These are phyloP conservation scores for Mormoops blainvillei DNA, from an alignment of 2,113 vertebrate species.

Conservation along the genomic window DNA sequence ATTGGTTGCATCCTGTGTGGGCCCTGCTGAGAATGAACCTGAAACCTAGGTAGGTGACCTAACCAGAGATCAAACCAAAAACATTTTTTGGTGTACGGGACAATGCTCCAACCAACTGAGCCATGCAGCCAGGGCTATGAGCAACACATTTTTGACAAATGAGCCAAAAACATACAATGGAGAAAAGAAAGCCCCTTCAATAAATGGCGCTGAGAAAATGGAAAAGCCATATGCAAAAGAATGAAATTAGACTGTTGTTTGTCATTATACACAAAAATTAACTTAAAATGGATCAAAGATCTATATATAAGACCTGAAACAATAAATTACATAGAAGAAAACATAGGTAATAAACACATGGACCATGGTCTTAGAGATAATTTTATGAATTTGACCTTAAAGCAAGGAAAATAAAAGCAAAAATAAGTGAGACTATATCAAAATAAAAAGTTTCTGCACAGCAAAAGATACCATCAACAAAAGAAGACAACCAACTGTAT, in stretches of 20 bases:
- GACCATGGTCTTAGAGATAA: background rate
- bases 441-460: background rate
- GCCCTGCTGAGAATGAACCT: too few relatives aligned
- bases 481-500: background rate
- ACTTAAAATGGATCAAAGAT: background rate
- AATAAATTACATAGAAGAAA: background rate
- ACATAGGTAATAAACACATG: background rate
- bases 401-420: background rate
- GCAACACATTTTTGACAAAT: background rate
- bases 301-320: background rate
- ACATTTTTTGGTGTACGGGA: too few relatives aligned
- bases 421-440: background rate
- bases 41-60: too few relatives aligned
- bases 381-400: background rate
- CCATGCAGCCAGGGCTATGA: background rate
- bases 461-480: background rate
- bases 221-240: background rate
- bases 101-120: too few relatives aligned
- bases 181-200: background rate
- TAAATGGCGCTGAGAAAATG: background rate
- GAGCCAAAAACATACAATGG: background rate
- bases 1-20: too few relatives aligned
- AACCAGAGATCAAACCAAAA: too few relatives aligned
- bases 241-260: background rate
- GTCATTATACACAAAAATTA: background rate